Evolutionary conservation across 2,888 invertebrate genomes (phyloP), one percentile per base, ranked within the genome.

Genomic region (Druceiella hillmani): DNA sequence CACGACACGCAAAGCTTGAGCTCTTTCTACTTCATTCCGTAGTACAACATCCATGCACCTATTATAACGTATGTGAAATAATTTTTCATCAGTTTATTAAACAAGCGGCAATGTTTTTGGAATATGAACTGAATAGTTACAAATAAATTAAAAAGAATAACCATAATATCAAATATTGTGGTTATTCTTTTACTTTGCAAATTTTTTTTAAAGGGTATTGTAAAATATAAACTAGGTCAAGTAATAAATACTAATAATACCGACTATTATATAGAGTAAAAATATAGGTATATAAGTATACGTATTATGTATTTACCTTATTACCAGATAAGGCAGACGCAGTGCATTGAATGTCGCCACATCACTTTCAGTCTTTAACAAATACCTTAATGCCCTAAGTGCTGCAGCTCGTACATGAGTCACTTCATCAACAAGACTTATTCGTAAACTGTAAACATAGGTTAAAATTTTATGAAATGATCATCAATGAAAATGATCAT

Each of bases 321-420:
- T 81, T 44, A 95, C 78, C 50, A 95, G 76, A 63, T 82, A 86
- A 48, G 91, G 90, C 55, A 93, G 75, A 56, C 87, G 85, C 47
- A 93, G 68, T 50, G 80, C 79, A 59, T 90, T 86, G 52, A 94
- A 81, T 38, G 78, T 74, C 52, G 82, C 75, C 46, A 94, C 76
- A 64, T 91, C 87, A 57, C 81, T 79, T 55, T 84, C 81, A 49
- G 80, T 81, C 55, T 77, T 79, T 37, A 94, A 72, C 53, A 90
- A 74, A 64, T 94, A 89, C 47, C 95, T 79, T 43, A 94, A 76
- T 34, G 88, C 87, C 54, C 95, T 78, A 46, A 97, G 70, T 24
- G 89, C 85, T 37, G 89, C 91, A 47, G 93, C 89, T 55, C 95
- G 78, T 40, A 97, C 83, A 61, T 91, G 88, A 52, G 90, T 87